These are phyloP conservation scores for Ptychobarbus kaznakovi DNA, from an alignment of 2,797 vertebrate species.

Conservation along the genomic window DNA sequence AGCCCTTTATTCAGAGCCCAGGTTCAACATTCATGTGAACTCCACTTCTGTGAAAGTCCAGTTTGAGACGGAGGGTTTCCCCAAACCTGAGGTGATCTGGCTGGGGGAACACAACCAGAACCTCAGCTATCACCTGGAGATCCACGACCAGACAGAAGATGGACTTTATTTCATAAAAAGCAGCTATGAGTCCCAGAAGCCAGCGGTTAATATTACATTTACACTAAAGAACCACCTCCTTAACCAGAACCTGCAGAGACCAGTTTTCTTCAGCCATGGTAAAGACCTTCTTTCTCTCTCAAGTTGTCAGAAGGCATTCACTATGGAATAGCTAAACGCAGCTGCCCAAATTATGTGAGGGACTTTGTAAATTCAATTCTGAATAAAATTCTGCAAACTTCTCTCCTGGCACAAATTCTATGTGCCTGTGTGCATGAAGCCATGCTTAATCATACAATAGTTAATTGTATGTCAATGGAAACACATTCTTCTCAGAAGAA, in stretches of 20 bases:
- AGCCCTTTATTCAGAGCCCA: slow-evolving; percentile 63
- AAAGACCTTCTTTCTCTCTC: neutral
- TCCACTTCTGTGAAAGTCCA: slow-evolving; percentile 17
- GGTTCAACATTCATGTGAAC: slow-evolving; percentile 39
- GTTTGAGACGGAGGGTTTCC: slow-evolving; percentile 59
- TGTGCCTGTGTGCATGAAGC: neutral
- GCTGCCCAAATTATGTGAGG: neutral
- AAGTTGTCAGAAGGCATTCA: neutral
- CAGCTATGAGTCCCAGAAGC: neutral
- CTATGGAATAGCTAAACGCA: neutral
- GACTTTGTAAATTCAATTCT: neutral
- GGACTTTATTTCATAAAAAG: slow-evolving; percentile 51
- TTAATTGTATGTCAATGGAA: neutral
- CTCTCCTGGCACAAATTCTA: neutral
- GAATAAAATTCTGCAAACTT: neutral
- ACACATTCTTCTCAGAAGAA: neutral
- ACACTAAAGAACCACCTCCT: slow-evolving; percentile 55
- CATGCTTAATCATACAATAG: neutral
- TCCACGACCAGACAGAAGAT: neutral
- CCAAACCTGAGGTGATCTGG: slow-evolving; percentile 54
- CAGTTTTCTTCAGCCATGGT: slow-evolving; percentile 52
- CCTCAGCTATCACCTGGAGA: slow-evolving; percentile 38
- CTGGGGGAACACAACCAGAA: slow-evolving; percentile 23
- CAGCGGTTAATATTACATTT: slow-evolving; percentile 50
- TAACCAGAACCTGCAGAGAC: slow-evolving; percentile 54